Conservation (phyloP, 2,797 vertebrate genomes). For the Premnoplex brunnescens region DNA sequence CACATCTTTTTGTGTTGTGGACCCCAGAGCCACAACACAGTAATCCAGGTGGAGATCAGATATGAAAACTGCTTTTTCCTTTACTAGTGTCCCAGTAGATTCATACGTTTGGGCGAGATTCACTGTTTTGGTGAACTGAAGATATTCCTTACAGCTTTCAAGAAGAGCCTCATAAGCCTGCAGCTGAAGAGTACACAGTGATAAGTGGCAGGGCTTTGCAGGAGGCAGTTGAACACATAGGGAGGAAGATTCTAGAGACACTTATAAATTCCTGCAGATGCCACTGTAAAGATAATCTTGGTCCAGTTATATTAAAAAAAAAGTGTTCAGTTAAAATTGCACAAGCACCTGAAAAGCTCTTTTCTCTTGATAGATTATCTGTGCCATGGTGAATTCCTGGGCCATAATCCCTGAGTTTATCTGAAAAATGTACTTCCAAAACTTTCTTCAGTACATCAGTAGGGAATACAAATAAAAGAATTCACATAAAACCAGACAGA, state of each 20-base stretch:
- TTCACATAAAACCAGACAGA: slow-evolving; percentile 26
- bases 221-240: not conserved
- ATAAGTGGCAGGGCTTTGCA: not conserved
- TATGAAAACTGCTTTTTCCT: not conserved
- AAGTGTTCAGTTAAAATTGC: not conserved
- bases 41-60: not conserved
- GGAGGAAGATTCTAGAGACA: slow-evolving; percentile 19
- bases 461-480: not conserved
- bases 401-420: slow-evolving; percentile 37
- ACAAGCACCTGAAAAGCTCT: slow-evolving; percentile 39
- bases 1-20: not conserved
- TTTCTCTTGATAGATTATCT: slow-evolving; percentile 33
- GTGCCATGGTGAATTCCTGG: not conserved
- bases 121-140: not conserved
- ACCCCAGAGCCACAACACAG: not conserved
- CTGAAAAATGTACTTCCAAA: slow-evolving; percentile 4
- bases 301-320: not conserved
- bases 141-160: not conserved
- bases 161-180: not conserved
- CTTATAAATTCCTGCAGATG: slow-evolving; percentile 49
- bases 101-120: not conserved
- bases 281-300: slow-evolving; percentile 50
- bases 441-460: not conserved
- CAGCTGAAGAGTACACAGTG: not conserved
- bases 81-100: not conserved